These are phyloP conservation scores for Drosophila yakuba DNA, from an alignment of 1,140 invertebrate species.

Conservation along the genomic window DNA sequence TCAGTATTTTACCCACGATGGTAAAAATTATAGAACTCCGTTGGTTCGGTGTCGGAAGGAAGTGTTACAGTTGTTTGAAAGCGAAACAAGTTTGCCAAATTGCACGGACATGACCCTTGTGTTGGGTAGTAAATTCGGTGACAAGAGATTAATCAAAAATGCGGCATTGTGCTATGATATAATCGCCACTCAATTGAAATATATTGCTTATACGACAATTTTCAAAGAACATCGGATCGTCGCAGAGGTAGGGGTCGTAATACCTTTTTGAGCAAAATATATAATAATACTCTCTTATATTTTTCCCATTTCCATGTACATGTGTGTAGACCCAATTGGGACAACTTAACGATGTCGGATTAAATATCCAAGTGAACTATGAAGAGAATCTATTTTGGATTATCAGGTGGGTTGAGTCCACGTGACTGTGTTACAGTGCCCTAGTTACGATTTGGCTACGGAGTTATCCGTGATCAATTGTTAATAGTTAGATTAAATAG, in stretches of 20 bases:
- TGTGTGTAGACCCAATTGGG: slow-evolving; percentile 33
- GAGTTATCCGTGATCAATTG: not conserved
- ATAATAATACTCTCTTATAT: not conserved
- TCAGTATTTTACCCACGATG: fast-evolving
- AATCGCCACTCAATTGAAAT: slow-evolving; percentile 18
- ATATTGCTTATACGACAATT: slow-evolving; percentile 42
- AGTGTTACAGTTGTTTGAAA: slow-evolving; percentile 33
- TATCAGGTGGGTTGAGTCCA: slow-evolving; percentile 13
- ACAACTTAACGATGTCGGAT: slow-evolving; percentile 31
- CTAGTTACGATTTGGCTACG: too few species aligned
- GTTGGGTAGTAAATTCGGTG: slow-evolving; percentile 14
- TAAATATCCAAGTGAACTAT: slow-evolving; percentile 29
- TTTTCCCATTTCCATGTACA: not conserved
- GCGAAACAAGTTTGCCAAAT: slow-evolving; percentile 8
- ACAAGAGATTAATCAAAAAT: slow-evolving; percentile 12
- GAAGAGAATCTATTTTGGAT: slow-evolving; percentile 5
- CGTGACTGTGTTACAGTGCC: too few species aligned
- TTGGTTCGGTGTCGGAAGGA: not conserved
- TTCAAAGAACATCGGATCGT: slow-evolving; percentile 13
- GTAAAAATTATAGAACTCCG: too few species aligned
- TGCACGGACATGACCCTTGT: slow-evolving; percentile 48
- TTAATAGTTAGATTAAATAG: not conserved
- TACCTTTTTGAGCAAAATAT: not conserved
- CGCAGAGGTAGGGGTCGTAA: slow-evolving; percentile 16
- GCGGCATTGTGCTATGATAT: slow-evolving; percentile 50